A percentile compares a stretch with the other conserved stretches of the same genome.
phyloP scores from a whole-genome alignment of 2,113 vertebrate species.

The Lepisosteus osseus region DNA sequence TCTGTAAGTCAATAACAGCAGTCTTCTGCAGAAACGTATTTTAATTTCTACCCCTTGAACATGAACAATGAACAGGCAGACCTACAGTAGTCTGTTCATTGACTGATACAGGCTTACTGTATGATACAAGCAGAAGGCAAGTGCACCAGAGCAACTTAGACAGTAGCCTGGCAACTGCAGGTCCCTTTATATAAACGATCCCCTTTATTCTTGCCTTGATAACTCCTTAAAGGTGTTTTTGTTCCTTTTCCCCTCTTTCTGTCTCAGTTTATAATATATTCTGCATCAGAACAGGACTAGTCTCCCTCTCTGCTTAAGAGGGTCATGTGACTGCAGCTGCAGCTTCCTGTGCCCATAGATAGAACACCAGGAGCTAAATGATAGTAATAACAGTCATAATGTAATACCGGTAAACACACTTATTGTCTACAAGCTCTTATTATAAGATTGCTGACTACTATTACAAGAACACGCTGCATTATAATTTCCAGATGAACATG shows the following conservation, averaged over 20 bases:
- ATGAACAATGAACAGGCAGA: slow-evolving; percentile 25
- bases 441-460: too few species aligned
- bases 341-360: slow-evolving; percentile 8
- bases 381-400: too few species aligned
- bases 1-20: not conserved
- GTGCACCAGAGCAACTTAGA: slow-evolving; percentile 25
- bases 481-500: too few species aligned
- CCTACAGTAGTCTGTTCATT: slow-evolving; percentile 32
- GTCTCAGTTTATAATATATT: not conserved
- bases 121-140: slow-evolving; percentile 32
- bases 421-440: not conserved
- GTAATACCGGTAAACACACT: not conserved
- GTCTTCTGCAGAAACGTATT: not conserved
- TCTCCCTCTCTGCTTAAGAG: not conserved
- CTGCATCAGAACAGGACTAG: not conserved
- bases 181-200: slow-evolving; percentile 44
- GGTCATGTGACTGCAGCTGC: slow-evolving; percentile 1
- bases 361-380: not conserved
- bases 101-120: slow-evolving; percentile 40
- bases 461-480: too few species aligned
- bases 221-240: slow-evolving; percentile 20
- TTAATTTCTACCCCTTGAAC: slow-evolving; percentile 13
- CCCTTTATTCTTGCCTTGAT: slow-evolving; percentile 13
- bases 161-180: slow-evolving; percentile 62
- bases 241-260: not conserved